Evolutionary conservation across 2,888 invertebrate genomes (phyloP).

Genomic region (Melieria crassipennis): DNA sequence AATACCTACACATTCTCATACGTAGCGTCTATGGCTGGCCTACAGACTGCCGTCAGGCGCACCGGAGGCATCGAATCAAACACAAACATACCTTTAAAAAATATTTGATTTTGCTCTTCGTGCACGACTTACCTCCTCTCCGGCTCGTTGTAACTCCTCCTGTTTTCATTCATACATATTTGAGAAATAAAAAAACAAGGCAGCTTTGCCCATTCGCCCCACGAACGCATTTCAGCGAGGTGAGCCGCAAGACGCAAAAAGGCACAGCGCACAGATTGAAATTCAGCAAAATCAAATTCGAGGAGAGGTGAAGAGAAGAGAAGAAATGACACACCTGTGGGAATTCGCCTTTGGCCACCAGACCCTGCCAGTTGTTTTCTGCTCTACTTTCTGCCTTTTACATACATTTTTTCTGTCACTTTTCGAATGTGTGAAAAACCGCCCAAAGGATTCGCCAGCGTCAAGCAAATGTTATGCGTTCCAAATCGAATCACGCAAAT

Average conservation of each 20-base stretch:
- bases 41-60: no score
- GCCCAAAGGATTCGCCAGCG: conserved; percentile 46
- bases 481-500: not conserved
- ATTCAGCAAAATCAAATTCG: conserved; percentile 22
- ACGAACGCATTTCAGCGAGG: no score
- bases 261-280: conserved; percentile 18
- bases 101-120: conserved; percentile 12
- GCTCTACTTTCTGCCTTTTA: not conserved
- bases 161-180: not conserved
- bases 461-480: conserved; percentile 52
- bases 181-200: not conserved
- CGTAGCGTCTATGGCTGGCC: no score
- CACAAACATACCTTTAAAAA: conserved; percentile 31
- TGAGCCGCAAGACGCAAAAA: not conserved
- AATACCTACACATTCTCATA: conserved; percentile 31
- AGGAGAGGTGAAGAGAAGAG: not conserved
- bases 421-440: conserved; percentile 32
- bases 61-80: conserved; percentile 42
- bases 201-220: not conserved
- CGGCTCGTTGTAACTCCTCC: not conserved
- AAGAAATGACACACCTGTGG: conserved; percentile 21
- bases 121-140: not conserved
- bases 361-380: not conserved
- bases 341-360: conserved; percentile 6
- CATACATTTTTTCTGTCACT: not conserved